Evolutionary conservation across 2,888 invertebrate species (phyloP).

Genomic region (Rapana venosa): DNA sequence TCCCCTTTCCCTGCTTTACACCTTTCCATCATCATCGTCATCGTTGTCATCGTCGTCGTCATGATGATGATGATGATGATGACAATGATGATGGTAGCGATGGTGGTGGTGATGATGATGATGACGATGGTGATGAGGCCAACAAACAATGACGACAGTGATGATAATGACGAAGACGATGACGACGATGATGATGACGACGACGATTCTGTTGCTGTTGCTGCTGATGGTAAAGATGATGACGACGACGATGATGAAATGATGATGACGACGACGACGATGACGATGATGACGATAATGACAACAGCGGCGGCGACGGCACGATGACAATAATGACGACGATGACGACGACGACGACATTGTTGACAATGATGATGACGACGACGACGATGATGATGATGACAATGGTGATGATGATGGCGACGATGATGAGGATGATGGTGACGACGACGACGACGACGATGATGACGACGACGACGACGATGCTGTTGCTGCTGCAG

Average conservation of each 20-base stretch:
- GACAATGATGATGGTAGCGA: no score
- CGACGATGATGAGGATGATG: neutral
- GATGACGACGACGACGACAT: neutral
- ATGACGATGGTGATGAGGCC: no score
- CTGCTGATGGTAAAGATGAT: neutral
- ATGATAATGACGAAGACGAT: slow-evolving; percentile 6
- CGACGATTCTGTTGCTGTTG: neutral
- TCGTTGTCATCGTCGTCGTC: no score
- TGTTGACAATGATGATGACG: neutral
- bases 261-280: neutral
- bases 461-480: neutral
- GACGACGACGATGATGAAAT: neutral
- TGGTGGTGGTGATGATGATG: no score
- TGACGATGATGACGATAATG: neutral
- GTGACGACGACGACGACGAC: neutral
- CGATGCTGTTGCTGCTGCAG: neutral
- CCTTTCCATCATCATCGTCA: no score
- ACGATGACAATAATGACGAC: no score
- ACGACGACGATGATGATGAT: slow-evolving; percentile 13
- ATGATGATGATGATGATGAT: no score
- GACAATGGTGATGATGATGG: neutral
- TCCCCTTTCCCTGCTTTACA: no score
- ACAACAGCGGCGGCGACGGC: neutral
- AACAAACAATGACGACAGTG: neutral
- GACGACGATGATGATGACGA: neutral